A percentile compares a stretch with the other conserved stretches of the same genome.
Conservation (phyloP, 1,140 invertebrate species). For the Aethina tumida region DNA sequence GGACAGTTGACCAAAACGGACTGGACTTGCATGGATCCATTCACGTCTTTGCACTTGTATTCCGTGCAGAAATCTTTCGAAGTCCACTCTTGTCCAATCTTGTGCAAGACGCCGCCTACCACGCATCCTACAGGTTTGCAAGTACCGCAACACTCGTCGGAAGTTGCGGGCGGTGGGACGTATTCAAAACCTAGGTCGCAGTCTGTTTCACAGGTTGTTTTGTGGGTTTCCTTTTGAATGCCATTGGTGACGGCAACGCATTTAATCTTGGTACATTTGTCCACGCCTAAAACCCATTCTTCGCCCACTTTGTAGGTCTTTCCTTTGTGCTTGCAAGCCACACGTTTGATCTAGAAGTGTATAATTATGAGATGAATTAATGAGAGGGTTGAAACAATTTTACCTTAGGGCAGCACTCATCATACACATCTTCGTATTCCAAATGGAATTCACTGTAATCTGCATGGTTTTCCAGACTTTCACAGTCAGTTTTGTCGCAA, state of each 20-base stretch:
- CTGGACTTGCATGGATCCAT: constrained; percentile 39
- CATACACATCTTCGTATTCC: constrained; percentile 39
- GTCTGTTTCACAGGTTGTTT: constrained; percentile 21
- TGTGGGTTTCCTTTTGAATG: constrained; percentile 36
- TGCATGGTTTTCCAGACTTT: constrained; percentile 25
- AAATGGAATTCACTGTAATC: constrained; percentile 43
- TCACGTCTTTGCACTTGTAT: constrained; percentile 42
- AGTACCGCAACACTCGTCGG: constrained; percentile 51
- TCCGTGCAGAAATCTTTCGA: constrained; percentile 49
- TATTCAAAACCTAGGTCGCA: constrained; percentile 37
- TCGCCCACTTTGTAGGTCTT: constrained; percentile 40
- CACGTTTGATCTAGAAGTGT: constrained; percentile 42
- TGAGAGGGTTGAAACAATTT: too few relatives aligned
- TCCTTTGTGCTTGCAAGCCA: constrained; percentile 49
- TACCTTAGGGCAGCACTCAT: constrained; percentile 52
- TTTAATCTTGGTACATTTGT: constrained; percentile 43
- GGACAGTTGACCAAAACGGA: constrained; percentile 21
- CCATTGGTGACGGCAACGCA: constrained; percentile 39
- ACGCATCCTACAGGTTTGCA: constrained; percentile 53
- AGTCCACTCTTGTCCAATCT: constrained; percentile 45
- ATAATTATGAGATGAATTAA: too few relatives aligned
- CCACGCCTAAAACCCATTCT: constrained; percentile 42
- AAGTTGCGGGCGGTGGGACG: constrained; percentile 26
- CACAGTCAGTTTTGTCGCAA: constrained; percentile 34
- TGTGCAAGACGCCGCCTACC: constrained; percentile 38